These are phyloP conservation scores for Timandra comae DNA, from an alignment of 2,888 invertebrate species.

Conservation along the genomic window DNA sequence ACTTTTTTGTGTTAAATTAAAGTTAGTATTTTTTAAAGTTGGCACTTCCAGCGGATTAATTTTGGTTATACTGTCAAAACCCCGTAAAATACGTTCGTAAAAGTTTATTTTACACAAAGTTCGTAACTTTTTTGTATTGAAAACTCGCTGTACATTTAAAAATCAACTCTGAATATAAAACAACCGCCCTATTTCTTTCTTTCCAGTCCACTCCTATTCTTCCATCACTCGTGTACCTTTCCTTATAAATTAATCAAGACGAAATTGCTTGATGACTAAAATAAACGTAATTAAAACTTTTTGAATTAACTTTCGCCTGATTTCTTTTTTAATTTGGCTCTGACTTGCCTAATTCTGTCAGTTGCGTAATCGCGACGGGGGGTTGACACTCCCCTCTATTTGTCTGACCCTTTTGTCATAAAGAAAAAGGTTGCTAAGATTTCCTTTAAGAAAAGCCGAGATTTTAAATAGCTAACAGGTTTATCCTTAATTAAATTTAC, in stretches of 20 bases:
- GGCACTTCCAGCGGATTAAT: too few relatives aligned
- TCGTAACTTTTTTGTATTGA: too few relatives aligned
- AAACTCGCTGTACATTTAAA: too few relatives aligned
- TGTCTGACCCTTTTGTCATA: slow-evolving; percentile 53
- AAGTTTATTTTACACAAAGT: too few relatives aligned
- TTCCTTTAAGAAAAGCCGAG: slow-evolving; percentile 17
- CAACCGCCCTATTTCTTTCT: slow-evolving; percentile 1
- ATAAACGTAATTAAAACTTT: slow-evolving; percentile 76
- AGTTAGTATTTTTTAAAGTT: too few relatives aligned
- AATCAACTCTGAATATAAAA: too few relatives aligned
- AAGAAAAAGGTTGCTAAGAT: slow-evolving; percentile 37
- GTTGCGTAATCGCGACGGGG: slow-evolving; percentile 51
- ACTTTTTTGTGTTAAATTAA: too few relatives aligned
- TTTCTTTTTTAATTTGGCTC: slow-evolving; percentile 74
- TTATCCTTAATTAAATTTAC: too few relatives aligned
- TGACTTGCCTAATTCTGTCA: slow-evolving; percentile 62
- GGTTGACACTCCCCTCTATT: slow-evolving; percentile 64
- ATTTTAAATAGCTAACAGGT: too few relatives aligned
- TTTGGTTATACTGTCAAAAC: too few relatives aligned
- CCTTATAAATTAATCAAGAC: slow-evolving; percentile 56
- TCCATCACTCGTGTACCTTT: slow-evolving; percentile 30
- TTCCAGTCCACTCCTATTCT: slow-evolving; percentile 10
- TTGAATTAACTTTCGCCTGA: slow-evolving; percentile 64
- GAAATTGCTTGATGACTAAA: slow-evolving; percentile 63
- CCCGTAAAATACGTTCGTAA: too few relatives aligned